phyloP scores from a whole-genome alignment of 1,140 invertebrate species.

The Camponotus floridanus region DNA sequence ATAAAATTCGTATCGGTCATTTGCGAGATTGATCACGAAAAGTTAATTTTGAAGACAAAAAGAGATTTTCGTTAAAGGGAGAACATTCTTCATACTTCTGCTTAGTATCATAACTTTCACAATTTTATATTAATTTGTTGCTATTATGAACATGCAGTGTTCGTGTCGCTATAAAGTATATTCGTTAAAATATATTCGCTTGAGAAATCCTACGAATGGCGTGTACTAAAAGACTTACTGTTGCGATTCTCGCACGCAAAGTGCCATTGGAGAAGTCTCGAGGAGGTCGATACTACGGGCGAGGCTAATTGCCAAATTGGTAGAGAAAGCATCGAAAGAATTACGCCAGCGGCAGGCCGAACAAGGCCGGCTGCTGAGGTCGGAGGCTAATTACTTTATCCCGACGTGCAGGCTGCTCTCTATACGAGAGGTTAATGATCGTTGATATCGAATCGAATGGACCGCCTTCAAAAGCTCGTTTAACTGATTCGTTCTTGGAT shows the following conservation, averaged over 20 bases:
- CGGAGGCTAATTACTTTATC: conserved; percentile 82
- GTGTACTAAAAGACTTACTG: not conserved
- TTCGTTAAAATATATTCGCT: not conserved
- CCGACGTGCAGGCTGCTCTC: conserved; percentile 69
- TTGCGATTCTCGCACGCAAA: not conserved
- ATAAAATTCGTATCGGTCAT: conserved; percentile 6
- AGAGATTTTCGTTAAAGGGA: not conserved
- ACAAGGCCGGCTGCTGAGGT: conserved; percentile 64
- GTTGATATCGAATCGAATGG: conserved; percentile 67
- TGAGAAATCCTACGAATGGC: not conserved
- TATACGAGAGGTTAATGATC: conserved; percentile 70
- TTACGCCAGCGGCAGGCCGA: conserved; percentile 38
- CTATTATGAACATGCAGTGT: not conserved
- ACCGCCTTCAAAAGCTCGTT: conserved; percentile 54
- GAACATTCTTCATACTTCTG: not conserved
- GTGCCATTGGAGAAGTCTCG: not conserved
- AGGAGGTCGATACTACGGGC: conserved; percentile 65
- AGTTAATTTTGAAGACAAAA: not conserved
- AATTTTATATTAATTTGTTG: too few relatives aligned
- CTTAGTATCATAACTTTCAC: not conserved
- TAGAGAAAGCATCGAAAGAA: conserved; percentile 68
- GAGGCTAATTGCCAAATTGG: conserved; percentile 80
- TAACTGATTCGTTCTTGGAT: conserved; percentile 52
- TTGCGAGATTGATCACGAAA: not conserved
- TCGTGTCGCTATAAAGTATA: not conserved